These are phyloP conservation scores for Valencia hispanica DNA, from an alignment of 2,797 vertebrate genomes.

Conservation along the genomic window DNA sequence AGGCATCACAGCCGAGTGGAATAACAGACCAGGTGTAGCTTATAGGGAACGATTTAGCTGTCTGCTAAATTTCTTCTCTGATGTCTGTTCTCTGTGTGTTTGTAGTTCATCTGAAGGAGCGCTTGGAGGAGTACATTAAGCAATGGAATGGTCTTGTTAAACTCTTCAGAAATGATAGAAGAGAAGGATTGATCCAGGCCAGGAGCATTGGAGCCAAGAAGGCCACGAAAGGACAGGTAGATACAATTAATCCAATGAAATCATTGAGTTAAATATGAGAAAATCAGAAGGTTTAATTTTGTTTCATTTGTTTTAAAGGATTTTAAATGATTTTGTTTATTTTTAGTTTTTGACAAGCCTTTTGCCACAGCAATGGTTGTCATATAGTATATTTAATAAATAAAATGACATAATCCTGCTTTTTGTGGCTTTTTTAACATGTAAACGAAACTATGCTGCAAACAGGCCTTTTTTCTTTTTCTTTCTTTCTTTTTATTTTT, in stretches of 20 bases:
- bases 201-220: slow-evolving; percentile 95
- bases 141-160: slow-evolving; percentile 98
- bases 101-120: slow-evolving; percentile 91
- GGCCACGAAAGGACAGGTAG: slow-evolving; percentile 83
- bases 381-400: background rate
- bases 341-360: background rate
- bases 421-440: too few species aligned
- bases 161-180: slow-evolving; percentile 93
- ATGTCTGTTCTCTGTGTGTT: slow-evolving; percentile 8
- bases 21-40: too few species aligned
- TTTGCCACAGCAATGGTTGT: background rate
- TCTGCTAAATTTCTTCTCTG: background rate
- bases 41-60: too few species aligned
- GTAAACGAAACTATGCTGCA: too few species aligned
- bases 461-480: too few species aligned
- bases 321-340: background rate
- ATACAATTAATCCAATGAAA: background rate
- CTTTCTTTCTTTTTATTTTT: too few species aligned
- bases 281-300: background rate
- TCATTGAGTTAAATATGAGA: background rate
- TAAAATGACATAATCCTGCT: background rate
- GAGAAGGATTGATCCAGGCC: slow-evolving; percentile 97
- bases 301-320: background rate
- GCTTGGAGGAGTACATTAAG: slow-evolving; percentile 93
- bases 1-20: too few species aligned